Percentiles rank a stretch among this genome's conserved stretches.
These are phyloP conservation scores for Ictidomys tridecemlineatus DNA, from an alignment of 2,113 vertebrate genomes.

Conservation along the genomic window DNA sequence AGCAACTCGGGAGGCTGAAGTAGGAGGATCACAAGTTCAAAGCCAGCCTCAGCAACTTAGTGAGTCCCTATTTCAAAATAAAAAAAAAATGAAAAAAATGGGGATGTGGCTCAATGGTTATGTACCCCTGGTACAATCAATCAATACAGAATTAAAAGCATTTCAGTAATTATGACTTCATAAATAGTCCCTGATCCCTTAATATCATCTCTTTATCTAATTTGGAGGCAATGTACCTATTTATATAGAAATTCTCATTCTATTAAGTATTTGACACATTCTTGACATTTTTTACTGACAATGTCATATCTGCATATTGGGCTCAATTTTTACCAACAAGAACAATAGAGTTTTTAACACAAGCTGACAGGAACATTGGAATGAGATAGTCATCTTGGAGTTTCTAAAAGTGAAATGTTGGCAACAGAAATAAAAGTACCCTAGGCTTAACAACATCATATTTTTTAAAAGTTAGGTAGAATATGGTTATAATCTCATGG, in stretches of 20 bases:
- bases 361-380: not conserved
- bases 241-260: not conserved
- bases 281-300: conserved; percentile 32
- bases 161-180: not conserved
- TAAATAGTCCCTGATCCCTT: not conserved
- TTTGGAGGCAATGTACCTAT: not conserved
- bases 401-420: conserved; percentile 53
- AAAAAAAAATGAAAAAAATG: no score
- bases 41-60: no score
- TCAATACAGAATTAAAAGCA: conserved; percentile 5
- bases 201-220: not conserved
- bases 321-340: conserved; percentile 46
- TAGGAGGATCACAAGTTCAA: no score
- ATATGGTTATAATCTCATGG: conserved; percentile 28
- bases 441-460: not conserved
- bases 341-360: conserved; percentile 40
- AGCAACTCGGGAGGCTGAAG: no score
- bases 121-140: no score
- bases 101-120: no score
- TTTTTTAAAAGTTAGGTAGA: not conserved
- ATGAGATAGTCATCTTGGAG: not conserved
- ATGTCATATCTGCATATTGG: not conserved
- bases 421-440: conserved; percentile 23
- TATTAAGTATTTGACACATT: conserved; percentile 51
- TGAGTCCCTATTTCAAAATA: no score